Base-by-base conservation (phyloP, 2,113 vertebrate species). In the Numida meleagris region DNA sequence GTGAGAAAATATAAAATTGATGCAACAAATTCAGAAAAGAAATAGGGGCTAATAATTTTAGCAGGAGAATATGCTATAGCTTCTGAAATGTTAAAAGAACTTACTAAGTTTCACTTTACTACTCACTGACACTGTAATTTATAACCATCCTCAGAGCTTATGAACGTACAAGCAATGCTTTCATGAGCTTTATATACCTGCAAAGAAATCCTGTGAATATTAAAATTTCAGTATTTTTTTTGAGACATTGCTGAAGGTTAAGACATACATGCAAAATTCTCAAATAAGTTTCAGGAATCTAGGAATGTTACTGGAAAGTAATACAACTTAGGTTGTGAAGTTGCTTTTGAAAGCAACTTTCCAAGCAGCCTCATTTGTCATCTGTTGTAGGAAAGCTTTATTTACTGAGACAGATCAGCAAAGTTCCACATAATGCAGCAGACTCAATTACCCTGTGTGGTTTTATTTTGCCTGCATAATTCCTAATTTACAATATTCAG, bases 401-500 rank as follows among this genome's bases (percentile, higher is more conserved):
- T 89, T 91, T 95, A 55, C n/a, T 67, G 65, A 85, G 63, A 82
- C 29, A 67, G 79, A 91, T 61, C 67, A 89, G 51, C 12, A 4
- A 73, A 91, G 51, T 77, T 61, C 79, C 51, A 90, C 40, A 71
- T 27, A 89, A 77, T 48, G 58, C 48, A 85, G 38, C 3, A 68
- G 59, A 51, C 21, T 77, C 38, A 79, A 11, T 85, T 82, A 34
- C 53, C 63, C 57, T 81, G 17, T 43, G 33, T 78, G 61, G 61
- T 90, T 93, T 86, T 92, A 86, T 67, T 74, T 62, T 61, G 43
- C 63, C 68, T 95, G 51, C 17, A 33, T 78, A 91, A 90, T 14
- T 51, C 58, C 57, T 62, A 83, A 53, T 82, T 88, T 71, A 86
- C 61, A 86, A 89, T 82, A 73, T 63, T 91, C 36, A 88, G 57